Evolutionary conservation across 2,113 vertebrate species (phyloP).

Genomic region (Hippocampus zosterae): DNA sequence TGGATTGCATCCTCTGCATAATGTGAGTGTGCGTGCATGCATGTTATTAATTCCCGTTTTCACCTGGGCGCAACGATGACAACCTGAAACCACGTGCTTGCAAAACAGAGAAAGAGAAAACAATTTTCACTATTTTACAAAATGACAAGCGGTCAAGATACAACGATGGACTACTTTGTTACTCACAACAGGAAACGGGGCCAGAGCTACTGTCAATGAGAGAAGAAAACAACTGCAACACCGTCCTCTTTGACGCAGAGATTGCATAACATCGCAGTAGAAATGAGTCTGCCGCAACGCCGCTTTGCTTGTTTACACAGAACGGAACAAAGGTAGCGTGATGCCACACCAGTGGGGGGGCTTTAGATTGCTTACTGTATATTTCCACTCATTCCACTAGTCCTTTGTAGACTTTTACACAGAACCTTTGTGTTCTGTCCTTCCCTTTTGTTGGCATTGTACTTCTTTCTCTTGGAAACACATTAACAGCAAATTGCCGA

Average conservation of each 20-base stretch:
- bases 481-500: background rate
- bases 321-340: background rate
- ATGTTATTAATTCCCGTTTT: constrained; percentile 37
- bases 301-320: background rate
- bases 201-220: constrained; percentile 43
- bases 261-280: background rate
- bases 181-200: constrained; percentile 40
- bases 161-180: constrained; percentile 32
- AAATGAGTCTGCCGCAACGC: background rate
- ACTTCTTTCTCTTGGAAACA: background rate
- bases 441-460: background rate
- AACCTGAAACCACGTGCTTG: constrained; percentile 43
- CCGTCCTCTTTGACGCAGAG: no score
- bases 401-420: background rate
- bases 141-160: constrained; percentile 50
- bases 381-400: background rate
- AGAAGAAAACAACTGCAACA: background rate
- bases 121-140: constrained; percentile 41
- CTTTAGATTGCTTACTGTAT: background rate
- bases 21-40: constrained; percentile 27
- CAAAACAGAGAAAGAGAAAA: constrained; percentile 43
- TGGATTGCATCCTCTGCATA: constrained; percentile 22
- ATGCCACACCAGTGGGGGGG: background rate
- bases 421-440: no score
- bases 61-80: constrained; percentile 41